phyloP scores from a whole-genome alignment of 2,797 vertebrate species.

The Monodelphis domestica region DNA sequence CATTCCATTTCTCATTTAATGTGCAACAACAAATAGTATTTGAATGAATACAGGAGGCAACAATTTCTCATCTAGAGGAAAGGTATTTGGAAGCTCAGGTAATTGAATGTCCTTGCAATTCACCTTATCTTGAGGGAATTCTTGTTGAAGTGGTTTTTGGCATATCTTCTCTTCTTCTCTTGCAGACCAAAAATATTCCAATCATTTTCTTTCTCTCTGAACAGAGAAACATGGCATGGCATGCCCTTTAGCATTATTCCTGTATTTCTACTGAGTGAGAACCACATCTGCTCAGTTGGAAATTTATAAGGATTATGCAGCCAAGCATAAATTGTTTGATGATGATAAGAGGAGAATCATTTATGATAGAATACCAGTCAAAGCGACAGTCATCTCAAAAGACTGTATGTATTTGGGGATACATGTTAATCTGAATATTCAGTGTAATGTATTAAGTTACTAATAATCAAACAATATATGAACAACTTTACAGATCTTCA shows the following conservation, averaged over 20 bases:
- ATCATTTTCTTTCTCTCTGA: background rate
- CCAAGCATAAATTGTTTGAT: background rate
- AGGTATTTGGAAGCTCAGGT: rapidly evolving
- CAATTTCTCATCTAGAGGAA: background rate
- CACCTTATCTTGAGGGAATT: background rate
- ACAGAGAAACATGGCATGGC: background rate
- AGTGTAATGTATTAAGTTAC: constrained; percentile 17
- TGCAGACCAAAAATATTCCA: background rate
- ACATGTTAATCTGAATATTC: background rate
- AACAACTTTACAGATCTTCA: constrained; percentile 37
- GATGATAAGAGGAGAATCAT: background rate
- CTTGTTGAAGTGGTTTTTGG: background rate
- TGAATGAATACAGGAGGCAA: background rate
- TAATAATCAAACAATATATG: constrained; percentile 10
- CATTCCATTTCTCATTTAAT: background rate
- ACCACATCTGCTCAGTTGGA: background rate
- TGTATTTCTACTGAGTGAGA: constrained; percentile 3
- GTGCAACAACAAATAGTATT: background rate
- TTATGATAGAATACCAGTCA: background rate
- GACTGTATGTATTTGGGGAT: background rate
- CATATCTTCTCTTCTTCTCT: background rate
- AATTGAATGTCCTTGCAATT: background rate
- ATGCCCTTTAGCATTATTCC: background rate
- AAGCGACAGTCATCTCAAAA: background rate
- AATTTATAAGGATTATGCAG: constrained; percentile 7